A percentile compares a stretch with the other conserved stretches of the same genome.
Conservation (phyloP, 2,888 invertebrate genomes). For the Morpho helenor region DNA sequence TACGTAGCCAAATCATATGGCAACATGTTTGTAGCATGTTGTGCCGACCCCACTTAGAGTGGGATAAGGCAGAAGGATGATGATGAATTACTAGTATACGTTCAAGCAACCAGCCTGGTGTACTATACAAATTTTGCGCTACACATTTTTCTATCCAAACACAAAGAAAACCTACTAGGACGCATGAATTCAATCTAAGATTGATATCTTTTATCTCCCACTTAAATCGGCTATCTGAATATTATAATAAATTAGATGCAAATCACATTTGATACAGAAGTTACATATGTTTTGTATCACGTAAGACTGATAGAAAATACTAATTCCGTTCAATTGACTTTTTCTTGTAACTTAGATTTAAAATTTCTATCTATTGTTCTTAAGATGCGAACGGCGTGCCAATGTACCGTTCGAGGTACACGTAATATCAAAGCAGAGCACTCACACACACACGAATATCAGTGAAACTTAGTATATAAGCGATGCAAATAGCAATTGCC, state of each 20-base stretch:
- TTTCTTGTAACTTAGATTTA: conserved; percentile 25
- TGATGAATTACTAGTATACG: too few relatives aligned
- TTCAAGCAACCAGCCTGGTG: too few relatives aligned
- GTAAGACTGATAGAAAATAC: conserved; percentile 17
- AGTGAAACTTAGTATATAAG: conserved; percentile 76
- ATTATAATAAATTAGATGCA: neutral
- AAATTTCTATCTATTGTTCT: conserved; percentile 75
- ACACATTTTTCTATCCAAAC: too few relatives aligned
- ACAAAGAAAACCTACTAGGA: too few relatives aligned
- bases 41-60: too few relatives aligned
- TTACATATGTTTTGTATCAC: conserved; percentile 5
- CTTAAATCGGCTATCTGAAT: neutral
- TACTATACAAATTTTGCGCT: too few relatives aligned
- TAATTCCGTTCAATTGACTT: conserved; percentile 23
- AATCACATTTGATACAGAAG: neutral
- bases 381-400: conserved; percentile 60
- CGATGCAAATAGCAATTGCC: conserved; percentile 72
- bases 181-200: too few relatives aligned
- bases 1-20: too few relatives aligned
- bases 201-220: neutral
- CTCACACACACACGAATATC: conserved; percentile 53
- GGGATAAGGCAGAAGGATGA: too few relatives aligned
- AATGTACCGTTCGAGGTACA: conserved; percentile 50
- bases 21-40: too few relatives aligned
- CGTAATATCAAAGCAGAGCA: conserved; percentile 62